These are phyloP conservation scores for Neopelma chrysocephalum DNA, from an alignment of 2,797 vertebrate species.

Conservation along the genomic window DNA sequence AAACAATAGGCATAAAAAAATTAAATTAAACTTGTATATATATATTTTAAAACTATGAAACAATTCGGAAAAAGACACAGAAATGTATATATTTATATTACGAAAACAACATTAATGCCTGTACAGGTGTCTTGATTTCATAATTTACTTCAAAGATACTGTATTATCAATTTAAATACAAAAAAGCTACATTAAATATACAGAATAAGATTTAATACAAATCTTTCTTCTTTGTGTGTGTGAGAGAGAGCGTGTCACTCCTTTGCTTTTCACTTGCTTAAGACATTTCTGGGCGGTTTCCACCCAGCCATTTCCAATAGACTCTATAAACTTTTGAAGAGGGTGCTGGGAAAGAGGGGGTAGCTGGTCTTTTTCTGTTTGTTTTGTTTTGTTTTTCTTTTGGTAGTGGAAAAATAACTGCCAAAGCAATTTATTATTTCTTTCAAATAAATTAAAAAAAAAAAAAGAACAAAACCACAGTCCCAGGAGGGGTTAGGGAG, in stretches of 20 bases:
- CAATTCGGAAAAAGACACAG: conserved; percentile 80
- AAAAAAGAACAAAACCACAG: conserved; percentile 47
- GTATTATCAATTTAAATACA: conserved; percentile 99
- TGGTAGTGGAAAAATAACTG: conserved; percentile 80
- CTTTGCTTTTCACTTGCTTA: conserved; percentile 83
- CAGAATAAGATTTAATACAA: conserved; percentile 99
- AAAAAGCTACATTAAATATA: conserved; percentile 99
- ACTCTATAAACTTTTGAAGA: conserved; percentile 88
- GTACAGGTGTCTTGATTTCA: conserved; percentile 90
- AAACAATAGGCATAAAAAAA: conserved; percentile 79
- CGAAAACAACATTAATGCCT: conserved; percentile 88
- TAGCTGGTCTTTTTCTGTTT: conserved; percentile 49
- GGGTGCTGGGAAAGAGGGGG: conserved; percentile 40
- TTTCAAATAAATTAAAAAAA: conserved; percentile 82
- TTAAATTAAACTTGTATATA: conserved; percentile 82
- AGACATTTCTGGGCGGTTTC: conserved; percentile 86
- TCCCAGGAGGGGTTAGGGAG: conserved; percentile 74
- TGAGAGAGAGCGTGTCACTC: neutral
- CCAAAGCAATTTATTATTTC: conserved; percentile 82
- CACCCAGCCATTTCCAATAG: conserved; percentile 83
- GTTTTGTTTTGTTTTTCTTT: conserved; percentile 51
- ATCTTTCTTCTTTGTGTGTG: conserved; percentile 81
- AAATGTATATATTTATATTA: conserved; percentile 82
- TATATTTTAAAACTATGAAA: conserved; percentile 81
- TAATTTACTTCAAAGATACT: conserved; percentile 99